Percentiles rank a stretch among this genome's conserved stretches.
phyloP scores from a whole-genome alignment of 53 echinoderm and acorn worm species.

The Stichopus horrens region DNA sequence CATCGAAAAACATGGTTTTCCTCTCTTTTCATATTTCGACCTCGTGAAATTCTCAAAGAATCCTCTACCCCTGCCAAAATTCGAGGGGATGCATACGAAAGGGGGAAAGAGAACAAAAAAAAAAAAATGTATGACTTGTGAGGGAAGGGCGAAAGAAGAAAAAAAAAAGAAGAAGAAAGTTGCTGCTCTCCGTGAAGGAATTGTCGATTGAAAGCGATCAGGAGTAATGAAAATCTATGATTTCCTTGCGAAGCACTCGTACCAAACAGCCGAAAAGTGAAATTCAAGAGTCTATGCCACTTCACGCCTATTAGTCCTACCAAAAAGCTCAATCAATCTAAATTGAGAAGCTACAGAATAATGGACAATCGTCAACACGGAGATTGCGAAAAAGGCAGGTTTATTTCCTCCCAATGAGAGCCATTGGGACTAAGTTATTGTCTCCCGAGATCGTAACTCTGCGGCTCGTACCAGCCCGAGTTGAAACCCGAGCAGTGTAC shows the following conservation, averaged over 20 bases:
- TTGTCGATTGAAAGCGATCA: slow-evolving; percentile 52
- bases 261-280: slow-evolving; percentile 35
- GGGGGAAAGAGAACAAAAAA: not conserved
- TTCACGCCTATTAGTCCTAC: slow-evolving; percentile 52
- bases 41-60: slow-evolving; percentile 38
- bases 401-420: slow-evolving; percentile 49
- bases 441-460: slow-evolving; percentile 51
- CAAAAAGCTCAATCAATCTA: slow-evolving; percentile 52
- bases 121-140: slow-evolving; percentile 26
- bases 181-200: slow-evolving; percentile 46
- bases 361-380: slow-evolving; percentile 50
- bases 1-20: slow-evolving; percentile 45
- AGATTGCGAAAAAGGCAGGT: slow-evolving; percentile 55
- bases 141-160: slow-evolving; percentile 4
- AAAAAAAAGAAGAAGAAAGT: not conserved
- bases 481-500: slow-evolving; percentile 44
- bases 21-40: slow-evolving; percentile 16
- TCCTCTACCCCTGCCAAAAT: slow-evolving; percentile 6
- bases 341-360: slow-evolving; percentile 40
- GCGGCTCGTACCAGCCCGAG: slow-evolving; percentile 38
- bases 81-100: slow-evolving; percentile 42
- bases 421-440: slow-evolving; percentile 47
- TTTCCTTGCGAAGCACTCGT: slow-evolving; percentile 45
- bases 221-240: slow-evolving; percentile 52
- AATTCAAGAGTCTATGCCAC: slow-evolving; percentile 49